Percentiles rank a stretch among this genome's conserved stretches.
These are phyloP conservation scores for Misgurnus mizolepis DNA, from an alignment of 2,113 vertebrate species.

Conservation along the genomic window DNA sequence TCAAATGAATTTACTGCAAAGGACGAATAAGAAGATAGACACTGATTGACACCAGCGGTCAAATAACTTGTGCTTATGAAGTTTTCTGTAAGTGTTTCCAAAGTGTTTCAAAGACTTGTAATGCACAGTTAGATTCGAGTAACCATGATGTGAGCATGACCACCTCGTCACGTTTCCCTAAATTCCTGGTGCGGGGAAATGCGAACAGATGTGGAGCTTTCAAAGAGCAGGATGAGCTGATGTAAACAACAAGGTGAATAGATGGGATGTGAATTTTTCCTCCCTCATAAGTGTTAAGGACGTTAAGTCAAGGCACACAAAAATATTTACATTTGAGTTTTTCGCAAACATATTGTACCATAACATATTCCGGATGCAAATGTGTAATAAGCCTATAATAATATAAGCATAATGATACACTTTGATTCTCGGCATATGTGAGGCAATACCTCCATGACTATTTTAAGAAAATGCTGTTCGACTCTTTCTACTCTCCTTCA, in stretches of 20 bases:
- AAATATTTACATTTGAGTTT: too few species aligned
- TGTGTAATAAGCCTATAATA: too few species aligned
- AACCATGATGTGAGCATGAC: constrained; percentile 11
- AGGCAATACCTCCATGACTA: background rate
- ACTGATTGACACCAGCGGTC: background rate
- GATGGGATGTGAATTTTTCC: too few species aligned
- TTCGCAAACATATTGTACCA: too few species aligned
- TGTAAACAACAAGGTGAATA: constrained; percentile 24
- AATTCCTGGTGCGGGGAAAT: constrained; percentile 41
- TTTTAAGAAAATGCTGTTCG: background rate
- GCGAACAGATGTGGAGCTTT: constrained; percentile 34
- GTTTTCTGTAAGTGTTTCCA: background rate
- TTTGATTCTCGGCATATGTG: too few species aligned
- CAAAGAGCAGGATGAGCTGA: constrained; percentile 26
- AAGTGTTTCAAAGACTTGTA: background rate
- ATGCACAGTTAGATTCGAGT: background rate
- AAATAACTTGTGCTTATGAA: background rate
- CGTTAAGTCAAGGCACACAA: too few species aligned
- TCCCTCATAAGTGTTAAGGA: too few species aligned
- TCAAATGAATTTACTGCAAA: background rate
- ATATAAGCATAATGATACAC: too few species aligned
- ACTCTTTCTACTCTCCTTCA: background rate
- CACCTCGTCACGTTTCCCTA: constrained; percentile 29
- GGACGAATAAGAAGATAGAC: too few species aligned
- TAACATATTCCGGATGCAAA: too few species aligned